These are phyloP conservation scores for Geophilus truncorum DNA, from an alignment of 2,888 invertebrate species.

Conservation along the genomic window DNA sequence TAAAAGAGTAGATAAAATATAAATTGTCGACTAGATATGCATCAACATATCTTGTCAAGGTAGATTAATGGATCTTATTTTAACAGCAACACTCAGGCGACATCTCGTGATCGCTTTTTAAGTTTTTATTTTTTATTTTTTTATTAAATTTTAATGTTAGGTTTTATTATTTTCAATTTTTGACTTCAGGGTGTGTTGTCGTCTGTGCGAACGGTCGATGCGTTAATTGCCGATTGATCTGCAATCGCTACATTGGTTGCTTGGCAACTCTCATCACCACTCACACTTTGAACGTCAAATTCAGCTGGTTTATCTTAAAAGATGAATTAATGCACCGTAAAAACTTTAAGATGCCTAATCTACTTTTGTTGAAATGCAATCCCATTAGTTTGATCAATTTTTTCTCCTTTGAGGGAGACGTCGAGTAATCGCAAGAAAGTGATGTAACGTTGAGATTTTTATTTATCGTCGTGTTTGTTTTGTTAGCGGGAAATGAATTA, in stretches of 20 bases:
- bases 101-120: too few relatives aligned
- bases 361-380: not conserved
- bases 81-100: too few relatives aligned
- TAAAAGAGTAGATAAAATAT: too few relatives aligned
- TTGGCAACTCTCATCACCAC: not conserved
- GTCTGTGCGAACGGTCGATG: not conserved
- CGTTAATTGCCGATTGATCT: conserved; percentile 25
- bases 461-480: not conserved
- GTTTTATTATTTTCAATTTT: not conserved
- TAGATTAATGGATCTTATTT: too few relatives aligned
- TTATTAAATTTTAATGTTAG: too few relatives aligned
- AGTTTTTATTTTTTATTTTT: too few relatives aligned
- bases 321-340: conserved; percentile 21
- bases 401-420: not conserved
- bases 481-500: not conserved
- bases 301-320: not conserved
- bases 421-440: not conserved
- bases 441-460: not conserved
- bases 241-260: not conserved
- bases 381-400: not conserved
- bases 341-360: conserved; percentile 7
- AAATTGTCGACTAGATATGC: too few relatives aligned
- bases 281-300: not conserved
- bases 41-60: not conserved
- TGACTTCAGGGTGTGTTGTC: not conserved